Evolutionary conservation across 2,888 invertebrate species (phyloP).

Genomic region (Meteorus colon): DNA sequence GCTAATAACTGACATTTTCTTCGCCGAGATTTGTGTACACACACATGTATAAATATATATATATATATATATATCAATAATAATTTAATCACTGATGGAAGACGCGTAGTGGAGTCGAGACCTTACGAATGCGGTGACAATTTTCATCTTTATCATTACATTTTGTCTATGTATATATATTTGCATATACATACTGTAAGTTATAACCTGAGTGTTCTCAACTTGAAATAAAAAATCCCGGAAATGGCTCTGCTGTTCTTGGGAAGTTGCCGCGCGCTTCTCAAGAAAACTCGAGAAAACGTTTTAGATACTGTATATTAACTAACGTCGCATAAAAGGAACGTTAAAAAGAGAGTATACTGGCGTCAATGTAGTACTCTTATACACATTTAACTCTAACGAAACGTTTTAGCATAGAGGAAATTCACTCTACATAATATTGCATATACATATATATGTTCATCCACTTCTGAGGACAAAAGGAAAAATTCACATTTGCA

Average conservation of each 20-base stretch:
- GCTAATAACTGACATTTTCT: slow-evolving; percentile 47
- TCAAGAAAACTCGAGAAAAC: slow-evolving; percentile 53
- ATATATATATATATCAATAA: neutral
- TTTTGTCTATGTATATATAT: neutral
- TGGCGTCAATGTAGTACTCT: neutral
- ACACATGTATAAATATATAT: neutral
- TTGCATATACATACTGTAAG: neutral
- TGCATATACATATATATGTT: neutral
- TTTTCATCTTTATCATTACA: neutral
- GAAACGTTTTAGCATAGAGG: slow-evolving; percentile 4
- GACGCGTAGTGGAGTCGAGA: slow-evolving; percentile 44
- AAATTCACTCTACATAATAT: neutral
- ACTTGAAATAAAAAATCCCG: slow-evolving; percentile 48
- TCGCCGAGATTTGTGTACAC: slow-evolving; percentile 28
- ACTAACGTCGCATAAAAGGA: slow-evolving; percentile 11
- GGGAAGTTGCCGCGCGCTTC: slow-evolving; percentile 51
- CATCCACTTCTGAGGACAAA: neutral
- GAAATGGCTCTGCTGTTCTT: slow-evolving; percentile 47
- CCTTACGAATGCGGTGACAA: slow-evolving; percentile 29
- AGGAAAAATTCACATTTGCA: neutral
- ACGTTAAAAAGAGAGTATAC: neutral
- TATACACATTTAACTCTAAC: neutral
- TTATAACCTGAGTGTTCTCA: slow-evolving; percentile 28
- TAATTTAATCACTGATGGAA: neutral
- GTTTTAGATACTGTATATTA: slow-evolving; percentile 49